These are phyloP conservation scores for Saiga tatarica DNA, from an alignment of 2,113 vertebrate species.

Conservation along the genomic window DNA sequence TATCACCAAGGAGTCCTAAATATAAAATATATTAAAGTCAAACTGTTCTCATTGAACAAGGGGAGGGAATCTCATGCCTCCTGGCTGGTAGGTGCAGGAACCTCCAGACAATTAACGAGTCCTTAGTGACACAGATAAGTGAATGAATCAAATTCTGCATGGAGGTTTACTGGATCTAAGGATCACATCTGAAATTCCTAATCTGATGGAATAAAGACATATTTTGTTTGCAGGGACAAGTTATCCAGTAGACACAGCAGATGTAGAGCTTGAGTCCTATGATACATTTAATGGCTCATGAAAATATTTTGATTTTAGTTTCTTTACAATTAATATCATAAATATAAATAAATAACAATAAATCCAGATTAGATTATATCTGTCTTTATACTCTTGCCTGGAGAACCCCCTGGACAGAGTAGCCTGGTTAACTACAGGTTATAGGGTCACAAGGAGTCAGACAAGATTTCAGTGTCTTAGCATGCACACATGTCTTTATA, in stretches of 20 bases:
- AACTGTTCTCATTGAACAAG: background rate
- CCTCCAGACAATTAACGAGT: background rate
- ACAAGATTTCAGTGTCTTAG: background rate
- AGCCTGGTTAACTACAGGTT: background rate
- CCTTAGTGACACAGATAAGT: background rate
- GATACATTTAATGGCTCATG: background rate
- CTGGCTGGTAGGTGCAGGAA: background rate
- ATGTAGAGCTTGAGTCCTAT: background rate
- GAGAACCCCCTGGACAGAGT: background rate
- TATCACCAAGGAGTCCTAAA: background rate
- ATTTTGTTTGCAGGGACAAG: background rate
- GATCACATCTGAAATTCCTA: background rate
- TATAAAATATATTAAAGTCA: background rate
- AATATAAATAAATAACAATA: background rate
- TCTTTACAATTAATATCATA: background rate
- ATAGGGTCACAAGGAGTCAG: background rate
- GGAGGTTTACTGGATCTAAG: background rate
- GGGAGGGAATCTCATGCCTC: background rate
- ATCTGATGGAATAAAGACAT: background rate
- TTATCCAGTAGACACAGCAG: background rate
- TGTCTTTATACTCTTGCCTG: background rate
- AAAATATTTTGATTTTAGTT: background rate
- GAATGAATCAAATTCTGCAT: background rate
- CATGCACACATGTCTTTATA: background rate
- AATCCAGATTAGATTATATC: background rate